These are phyloP conservation scores for Cylindroiulus punctatus DNA, from an alignment of 2,888 invertebrate genomes.

Conservation along the genomic window DNA sequence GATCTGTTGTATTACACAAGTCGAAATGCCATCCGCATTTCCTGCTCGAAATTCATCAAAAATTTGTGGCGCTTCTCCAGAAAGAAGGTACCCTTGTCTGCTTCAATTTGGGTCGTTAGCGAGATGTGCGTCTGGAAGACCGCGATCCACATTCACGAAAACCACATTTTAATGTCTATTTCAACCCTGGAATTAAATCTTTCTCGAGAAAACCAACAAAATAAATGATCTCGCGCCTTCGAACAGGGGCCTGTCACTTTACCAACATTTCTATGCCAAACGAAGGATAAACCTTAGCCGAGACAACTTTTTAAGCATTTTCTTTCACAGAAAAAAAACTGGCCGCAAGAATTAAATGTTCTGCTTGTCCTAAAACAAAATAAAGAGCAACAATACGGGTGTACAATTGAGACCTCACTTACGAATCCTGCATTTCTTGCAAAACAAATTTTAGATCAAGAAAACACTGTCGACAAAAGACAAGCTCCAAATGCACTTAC, in stretches of 20 bases:
- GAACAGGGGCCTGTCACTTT: neutral
- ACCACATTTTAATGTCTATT: slow-evolving; percentile 21
- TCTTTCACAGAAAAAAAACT: neutral
- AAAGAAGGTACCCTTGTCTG: slow-evolving; percentile 23
- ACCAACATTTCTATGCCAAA: neutral
- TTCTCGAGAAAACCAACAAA: neutral
- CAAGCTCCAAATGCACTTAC: neutral
- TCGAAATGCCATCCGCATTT: slow-evolving; percentile 15
- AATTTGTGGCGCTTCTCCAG: slow-evolving; percentile 21
- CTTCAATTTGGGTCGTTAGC: slow-evolving; percentile 17
- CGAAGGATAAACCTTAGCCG: neutral
- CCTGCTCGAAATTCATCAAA: slow-evolving; percentile 24
- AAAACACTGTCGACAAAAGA: neutral
- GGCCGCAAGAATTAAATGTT: neutral
- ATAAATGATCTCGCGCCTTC: neutral
- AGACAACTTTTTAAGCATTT: neutral
- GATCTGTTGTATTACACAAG: slow-evolving; percentile 34
- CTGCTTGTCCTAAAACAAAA: neutral
- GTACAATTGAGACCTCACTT: neutral
- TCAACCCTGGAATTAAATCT: slow-evolving; percentile 15
- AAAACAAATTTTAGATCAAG: neutral
- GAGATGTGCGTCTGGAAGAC: neutral
- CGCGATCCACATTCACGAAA: neutral
- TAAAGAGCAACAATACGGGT: neutral
- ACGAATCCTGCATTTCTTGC: neutral